Evolutionary conservation across 1,140 invertebrate species (phyloP), one percentile per base, ranked within the genome.

Genomic region (Plodia interpunctella): DNA sequence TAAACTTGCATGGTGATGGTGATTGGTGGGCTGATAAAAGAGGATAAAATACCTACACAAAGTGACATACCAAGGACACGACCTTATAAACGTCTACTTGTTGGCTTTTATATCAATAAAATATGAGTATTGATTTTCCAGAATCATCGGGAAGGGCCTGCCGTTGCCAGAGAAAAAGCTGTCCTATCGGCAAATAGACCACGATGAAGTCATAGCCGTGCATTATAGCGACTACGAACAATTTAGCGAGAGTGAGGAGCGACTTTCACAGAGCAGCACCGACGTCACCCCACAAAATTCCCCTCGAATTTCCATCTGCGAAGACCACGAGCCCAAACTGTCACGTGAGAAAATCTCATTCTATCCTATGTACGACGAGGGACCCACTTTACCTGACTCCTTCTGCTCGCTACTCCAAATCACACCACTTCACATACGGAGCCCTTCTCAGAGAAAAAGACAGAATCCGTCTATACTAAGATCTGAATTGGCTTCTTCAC

Each of bases 401-500:
- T 88, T 88, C 62, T 83, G 81, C 25, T 88, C 86, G 0, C 60
- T 88, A 0, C 58, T 88, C 44, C 83, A 87, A 58, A 88, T 88
- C 10, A 83, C 84, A 18, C 83, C 86, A 0, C 74, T 88, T 57
- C 81, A 87, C 38, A 83, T 85, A 28, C 63, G 78, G 17, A 87
- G 86, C 60, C 83, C 86, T 2, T 67, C 63, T 19, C 67, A 75
- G 38, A 82, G 70, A 60, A 86, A 83, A 56, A 75, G 69, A 52
- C 76, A 74, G n/a, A 81, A 78, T 53, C 79, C 79, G 13, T 81
- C 79, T 11, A 82, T 90, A 50, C 55, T 90, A 0, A 83, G 85
- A 70, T 90, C 90, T 11, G 90, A 90, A 65, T 63, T 90, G 19
- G 85, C 86, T n/a, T 90, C 90, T 1, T 90, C 88, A 0, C 70